These are phyloP conservation scores for Eublepharis macularius DNA, from an alignment of 2,113 vertebrate genomes.

Conservation along the genomic window DNA sequence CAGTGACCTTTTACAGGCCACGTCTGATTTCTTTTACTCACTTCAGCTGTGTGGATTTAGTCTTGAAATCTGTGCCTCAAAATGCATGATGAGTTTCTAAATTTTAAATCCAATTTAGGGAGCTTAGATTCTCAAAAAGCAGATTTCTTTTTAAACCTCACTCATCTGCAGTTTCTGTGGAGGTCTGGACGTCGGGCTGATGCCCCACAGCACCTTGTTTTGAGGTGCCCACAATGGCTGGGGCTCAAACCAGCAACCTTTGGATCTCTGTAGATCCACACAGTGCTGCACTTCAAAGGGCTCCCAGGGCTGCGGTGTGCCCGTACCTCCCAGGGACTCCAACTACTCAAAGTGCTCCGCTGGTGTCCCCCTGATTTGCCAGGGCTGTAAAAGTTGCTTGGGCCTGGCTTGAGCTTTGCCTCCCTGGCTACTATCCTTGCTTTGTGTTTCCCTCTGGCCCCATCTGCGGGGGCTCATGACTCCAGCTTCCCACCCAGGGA, in stretches of 20 bases:
- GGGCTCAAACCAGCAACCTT: neutral
- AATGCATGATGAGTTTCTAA: no score
- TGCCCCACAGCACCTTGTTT: neutral
- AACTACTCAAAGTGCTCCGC: no score
- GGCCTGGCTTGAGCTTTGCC: neutral
- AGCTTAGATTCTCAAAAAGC: neutral
- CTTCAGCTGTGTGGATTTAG: neutral
- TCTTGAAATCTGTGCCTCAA: neutral
- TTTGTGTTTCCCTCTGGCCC: neutral
- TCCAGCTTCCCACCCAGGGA: neutral
- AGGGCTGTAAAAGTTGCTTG: neutral
- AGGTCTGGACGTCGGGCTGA: neutral
- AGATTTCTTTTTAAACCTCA: no score
- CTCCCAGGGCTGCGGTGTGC: neutral
- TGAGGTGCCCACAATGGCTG: neutral
- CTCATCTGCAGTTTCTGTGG: neutral
- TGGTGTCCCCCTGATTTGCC: no score
- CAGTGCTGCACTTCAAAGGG: neutral
- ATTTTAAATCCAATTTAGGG: no score
- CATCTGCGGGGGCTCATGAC: neutral
- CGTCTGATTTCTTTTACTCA: no score
- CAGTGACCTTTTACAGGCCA: no score
- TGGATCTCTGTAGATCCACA: no score
- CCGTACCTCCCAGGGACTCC: neutral
- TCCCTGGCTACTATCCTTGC: neutral